Conservation (phyloP, 2,888 invertebrate species). For the Latrodectus elegans region DNA sequence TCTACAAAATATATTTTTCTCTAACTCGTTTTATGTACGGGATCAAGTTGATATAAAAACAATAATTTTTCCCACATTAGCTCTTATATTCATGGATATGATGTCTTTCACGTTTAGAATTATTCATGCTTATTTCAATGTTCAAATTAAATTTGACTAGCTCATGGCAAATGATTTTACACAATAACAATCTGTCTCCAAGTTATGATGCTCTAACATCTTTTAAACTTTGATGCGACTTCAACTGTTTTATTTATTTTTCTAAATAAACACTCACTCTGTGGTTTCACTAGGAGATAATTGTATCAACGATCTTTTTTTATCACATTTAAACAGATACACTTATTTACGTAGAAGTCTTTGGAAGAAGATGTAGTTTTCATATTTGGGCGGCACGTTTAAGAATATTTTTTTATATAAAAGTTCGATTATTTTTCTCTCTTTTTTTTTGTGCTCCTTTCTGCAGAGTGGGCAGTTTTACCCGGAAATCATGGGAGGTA, state of each 20-base stretch:
- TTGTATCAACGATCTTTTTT: constrained; percentile 31
- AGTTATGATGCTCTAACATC: not conserved
- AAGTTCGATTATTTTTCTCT: constrained; percentile 12
- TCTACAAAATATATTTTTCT: too few species aligned
- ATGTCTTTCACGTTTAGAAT: not conserved
- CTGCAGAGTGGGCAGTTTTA: constrained; percentile 23
- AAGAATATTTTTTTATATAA: not conserved
- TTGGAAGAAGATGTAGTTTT: constrained; percentile 56
- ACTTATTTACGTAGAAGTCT: constrained; percentile 51
- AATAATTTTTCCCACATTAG: not conserved
- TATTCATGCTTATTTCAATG: not conserved
- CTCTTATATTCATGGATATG: constrained; percentile 2
- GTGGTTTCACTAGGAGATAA: not conserved
- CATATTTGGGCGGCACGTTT: constrained; percentile 37
- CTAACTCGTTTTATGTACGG: too few species aligned
- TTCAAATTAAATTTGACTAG: constrained; percentile 21
- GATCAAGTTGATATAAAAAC: not conserved
- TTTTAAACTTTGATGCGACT: constrained; percentile 1
- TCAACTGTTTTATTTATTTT: not conserved
- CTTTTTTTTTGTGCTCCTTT: constrained; percentile 29
- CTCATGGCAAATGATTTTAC: constrained; percentile 15
- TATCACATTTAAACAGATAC: constrained; percentile 57
- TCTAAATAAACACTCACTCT: constrained; percentile 1
- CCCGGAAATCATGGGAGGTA: constrained; percentile 20
- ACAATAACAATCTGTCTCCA: constrained; percentile 12